These are phyloP conservation scores for Synanthedon myopaeformis DNA, from an alignment of 2,888 invertebrate genomes.

Conservation along the genomic window DNA sequence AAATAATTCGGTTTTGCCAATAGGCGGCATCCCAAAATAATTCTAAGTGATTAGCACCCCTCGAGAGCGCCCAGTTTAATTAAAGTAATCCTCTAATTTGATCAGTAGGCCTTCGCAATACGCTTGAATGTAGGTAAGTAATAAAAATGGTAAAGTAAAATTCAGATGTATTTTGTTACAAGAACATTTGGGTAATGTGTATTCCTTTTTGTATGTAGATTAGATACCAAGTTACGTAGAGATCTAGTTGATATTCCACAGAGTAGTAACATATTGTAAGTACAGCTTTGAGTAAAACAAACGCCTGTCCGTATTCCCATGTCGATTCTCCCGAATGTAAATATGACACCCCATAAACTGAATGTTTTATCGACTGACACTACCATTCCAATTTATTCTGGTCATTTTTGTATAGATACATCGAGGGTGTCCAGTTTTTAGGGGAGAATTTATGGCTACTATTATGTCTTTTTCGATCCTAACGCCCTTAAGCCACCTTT, in stretches of 20 bases:
- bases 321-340: constrained; percentile 62
- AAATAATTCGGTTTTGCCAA: constrained; percentile 34
- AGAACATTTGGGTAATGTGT: neutral
- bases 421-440: constrained; percentile 63
- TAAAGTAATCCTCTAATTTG: constrained; percentile 52
- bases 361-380: constrained; percentile 67
- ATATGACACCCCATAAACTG: constrained; percentile 70
- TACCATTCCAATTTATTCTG: constrained; percentile 68
- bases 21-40: constrained; percentile 43
- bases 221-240: constrained; percentile 7
- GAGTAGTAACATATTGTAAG: constrained; percentile 28
- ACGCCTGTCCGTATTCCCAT: constrained; percentile 51
- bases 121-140: constrained; percentile 27
- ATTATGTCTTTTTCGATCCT: constrained; percentile 45
- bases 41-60: constrained; percentile 53
- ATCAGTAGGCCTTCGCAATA: constrained; percentile 31
- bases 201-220: constrained; percentile 8
- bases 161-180: neutral
- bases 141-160: constrained; percentile 14
- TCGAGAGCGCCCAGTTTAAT: constrained; percentile 48
- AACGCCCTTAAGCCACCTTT: constrained; percentile 15
- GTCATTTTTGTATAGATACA: constrained; percentile 59
- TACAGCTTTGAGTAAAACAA: constrained; percentile 8
- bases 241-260: constrained; percentile 8
- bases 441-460: constrained; percentile 58